Base-by-base conservation (phyloP, 1,140 invertebrate genomes). In the Drosophila eugracilis region DNA sequence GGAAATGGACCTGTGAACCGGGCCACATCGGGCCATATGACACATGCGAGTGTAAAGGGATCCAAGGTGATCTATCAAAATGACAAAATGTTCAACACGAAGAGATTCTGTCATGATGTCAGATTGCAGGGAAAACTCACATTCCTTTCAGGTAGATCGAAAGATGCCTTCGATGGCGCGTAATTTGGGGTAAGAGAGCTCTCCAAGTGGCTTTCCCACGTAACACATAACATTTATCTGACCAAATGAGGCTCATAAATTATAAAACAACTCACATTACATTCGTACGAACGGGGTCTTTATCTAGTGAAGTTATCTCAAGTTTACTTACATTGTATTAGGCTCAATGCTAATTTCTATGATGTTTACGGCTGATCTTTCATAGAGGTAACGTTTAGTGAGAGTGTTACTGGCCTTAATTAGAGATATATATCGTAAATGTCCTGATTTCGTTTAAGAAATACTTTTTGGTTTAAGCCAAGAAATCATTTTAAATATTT, bases 21-120 rank as follows among this genome's bases (percentile, higher is more conserved):
- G 54, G 59, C 53, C 60, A 59, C 47, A 45, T 78, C 44, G 37
- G n/a, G n/a, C 34, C 26, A 45, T 39, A 83, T 52, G 71, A 71
- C 44, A 58, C 58, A 54, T 75, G 50, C 63, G 70, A 62, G 45
- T 84, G 44, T 60, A 73, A 57, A 49, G 52, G 55, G 19, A 59
- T 26, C 59, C 28, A 48, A 39, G 58, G 28, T 73, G 39, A 86
- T 85, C 77, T 66, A 86, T 86, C 81, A 85, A 86, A 65, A 42
- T 69, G 77, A 81, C 73, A 69, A 42, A 76, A 86, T 77, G 63
- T 66, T 75, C 48, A 54, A 71, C 47, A 63, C 55, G 41, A 32
- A 42, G 24, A 57, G 24, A 57, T 42, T 50, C 48, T 74, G 42
- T 44, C 58, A 42, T 26, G 66, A 14, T 62, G 60, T 65, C 60